A percentile compares a stretch with the other conserved stretches of the same genome.
Conservation (phyloP, 2,888 invertebrate species). For the Adineta ricciae region DNA sequence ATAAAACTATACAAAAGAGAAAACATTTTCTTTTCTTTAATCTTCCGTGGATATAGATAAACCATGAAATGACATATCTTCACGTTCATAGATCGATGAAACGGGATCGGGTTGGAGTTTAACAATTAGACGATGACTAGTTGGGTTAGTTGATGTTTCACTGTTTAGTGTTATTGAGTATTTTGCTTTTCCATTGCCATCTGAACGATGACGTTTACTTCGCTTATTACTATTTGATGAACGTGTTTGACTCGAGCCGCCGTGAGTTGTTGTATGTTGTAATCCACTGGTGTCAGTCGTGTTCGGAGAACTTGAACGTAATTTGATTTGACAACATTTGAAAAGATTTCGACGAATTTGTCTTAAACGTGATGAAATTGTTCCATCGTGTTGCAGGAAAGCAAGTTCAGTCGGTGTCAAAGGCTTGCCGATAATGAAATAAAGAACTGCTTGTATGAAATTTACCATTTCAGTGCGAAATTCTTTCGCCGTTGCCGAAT, state of each 20-base stretch:
- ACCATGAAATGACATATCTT: background rate
- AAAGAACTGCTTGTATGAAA: background rate
- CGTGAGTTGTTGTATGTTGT: background rate
- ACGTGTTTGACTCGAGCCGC: background rate
- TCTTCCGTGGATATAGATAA: conserved; percentile 19
- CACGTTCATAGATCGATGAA: background rate
- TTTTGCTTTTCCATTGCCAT: background rate
- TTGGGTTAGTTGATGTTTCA: background rate
- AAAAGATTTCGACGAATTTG: background rate
- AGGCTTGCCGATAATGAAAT: background rate
- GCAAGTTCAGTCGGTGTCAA: background rate
- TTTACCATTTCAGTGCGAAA: conserved; percentile 22
- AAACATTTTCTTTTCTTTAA: background rate
- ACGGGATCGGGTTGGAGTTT: background rate
- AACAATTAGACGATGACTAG: background rate
- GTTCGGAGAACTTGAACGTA: background rate
- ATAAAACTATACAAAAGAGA: background rate
- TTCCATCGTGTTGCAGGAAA: background rate
- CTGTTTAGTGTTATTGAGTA: background rate
- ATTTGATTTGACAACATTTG: conserved; percentile 3
- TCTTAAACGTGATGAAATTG: conserved; percentile 7
- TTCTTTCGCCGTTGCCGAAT: conserved; percentile 32
- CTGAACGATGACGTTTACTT: background rate
- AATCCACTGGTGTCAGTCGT: background rate
- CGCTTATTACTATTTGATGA: background rate